Conservation (phyloP, 2,113 vertebrate genomes). For the Onychostoma macrolepis region DNA sequence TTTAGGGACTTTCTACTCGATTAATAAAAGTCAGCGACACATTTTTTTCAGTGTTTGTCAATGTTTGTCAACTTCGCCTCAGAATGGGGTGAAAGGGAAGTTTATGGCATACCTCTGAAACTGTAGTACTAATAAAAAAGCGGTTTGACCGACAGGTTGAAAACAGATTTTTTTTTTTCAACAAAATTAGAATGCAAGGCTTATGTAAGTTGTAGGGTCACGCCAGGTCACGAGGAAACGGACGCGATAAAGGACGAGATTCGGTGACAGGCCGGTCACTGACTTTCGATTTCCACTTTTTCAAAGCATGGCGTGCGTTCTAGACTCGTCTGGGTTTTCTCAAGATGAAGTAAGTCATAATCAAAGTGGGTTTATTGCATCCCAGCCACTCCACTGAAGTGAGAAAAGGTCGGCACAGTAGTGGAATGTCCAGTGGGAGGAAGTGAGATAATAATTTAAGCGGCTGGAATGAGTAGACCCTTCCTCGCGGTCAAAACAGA, state of each 20-base stretch:
- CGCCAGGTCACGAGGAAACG: conserved; percentile 52
- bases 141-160: conserved; percentile 16
- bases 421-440: conserved; percentile 39
- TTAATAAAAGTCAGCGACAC: not conserved
- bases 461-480: conserved; percentile 5
- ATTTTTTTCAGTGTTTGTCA: conserved; percentile 16
- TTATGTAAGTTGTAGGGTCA: conserved; percentile 27
- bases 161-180: conserved; percentile 48
- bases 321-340: conserved; percentile 71
- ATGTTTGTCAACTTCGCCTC: conserved; percentile 17
- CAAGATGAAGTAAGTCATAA: conserved; percentile 57
- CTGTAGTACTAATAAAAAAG: not conserved
- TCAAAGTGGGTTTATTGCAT: conserved; percentile 56
- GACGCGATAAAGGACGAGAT: conserved; percentile 59
- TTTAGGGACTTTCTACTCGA: not conserved
- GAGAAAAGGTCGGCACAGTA: conserved; percentile 38
- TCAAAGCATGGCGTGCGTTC: conserved; percentile 70
- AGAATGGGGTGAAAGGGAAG: not conserved
- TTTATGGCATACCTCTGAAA: conserved; percentile 26
- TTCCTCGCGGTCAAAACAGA: conserved; percentile 7
- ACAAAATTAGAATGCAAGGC: conserved; percentile 27
- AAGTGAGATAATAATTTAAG: conserved; percentile 26
- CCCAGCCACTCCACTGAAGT: conserved; percentile 65
- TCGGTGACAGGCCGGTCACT: conserved; percentile 73
- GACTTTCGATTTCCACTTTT: conserved; percentile 70